These are phyloP conservation scores for Stomatorhinus walkeri DNA, from an alignment of 2,797 vertebrate species.

Conservation along the genomic window DNA sequence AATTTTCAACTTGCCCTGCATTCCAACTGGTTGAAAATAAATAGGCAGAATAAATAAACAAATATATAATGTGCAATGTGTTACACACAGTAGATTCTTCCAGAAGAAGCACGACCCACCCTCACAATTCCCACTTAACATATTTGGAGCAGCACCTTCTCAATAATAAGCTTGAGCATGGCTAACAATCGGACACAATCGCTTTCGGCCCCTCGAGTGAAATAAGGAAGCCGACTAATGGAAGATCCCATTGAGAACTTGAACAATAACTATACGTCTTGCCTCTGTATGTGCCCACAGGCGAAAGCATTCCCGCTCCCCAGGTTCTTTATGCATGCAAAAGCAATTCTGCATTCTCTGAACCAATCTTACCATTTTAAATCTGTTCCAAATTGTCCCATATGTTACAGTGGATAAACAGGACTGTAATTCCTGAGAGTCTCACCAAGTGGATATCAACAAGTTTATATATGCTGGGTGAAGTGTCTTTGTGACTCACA, in stretches of 20 bases:
- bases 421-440: constrained; percentile 31
- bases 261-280: constrained; percentile 45
- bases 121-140: constrained; percentile 31
- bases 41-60: neutral
- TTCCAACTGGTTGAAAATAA: neutral
- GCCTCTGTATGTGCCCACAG: constrained; percentile 48
- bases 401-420: constrained; percentile 37
- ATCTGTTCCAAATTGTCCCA: constrained; percentile 30
- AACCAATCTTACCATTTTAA: constrained; percentile 23
- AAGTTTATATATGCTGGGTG: neutral
- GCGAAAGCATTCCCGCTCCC: constrained; percentile 35
- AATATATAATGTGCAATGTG: neutral
- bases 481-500: neutral
- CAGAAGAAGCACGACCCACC: neutral
- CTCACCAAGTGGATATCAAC: constrained; percentile 22
- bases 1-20: neutral
- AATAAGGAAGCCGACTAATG: constrained; percentile 50
- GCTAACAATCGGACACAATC: constrained; percentile 42
- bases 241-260: constrained; percentile 51
- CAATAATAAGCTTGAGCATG: constrained; percentile 41
- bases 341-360: constrained; percentile 32
- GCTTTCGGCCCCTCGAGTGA: constrained; percentile 49
- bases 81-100: constrained; percentile 8
- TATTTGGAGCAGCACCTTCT: constrained; percentile 33
- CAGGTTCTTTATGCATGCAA: constrained; percentile 36